Evolutionary conservation across 2,888 invertebrate species (phyloP), one percentile per base, ranked within the genome.

Genomic region (Eremobia ochroleuca): DNA sequence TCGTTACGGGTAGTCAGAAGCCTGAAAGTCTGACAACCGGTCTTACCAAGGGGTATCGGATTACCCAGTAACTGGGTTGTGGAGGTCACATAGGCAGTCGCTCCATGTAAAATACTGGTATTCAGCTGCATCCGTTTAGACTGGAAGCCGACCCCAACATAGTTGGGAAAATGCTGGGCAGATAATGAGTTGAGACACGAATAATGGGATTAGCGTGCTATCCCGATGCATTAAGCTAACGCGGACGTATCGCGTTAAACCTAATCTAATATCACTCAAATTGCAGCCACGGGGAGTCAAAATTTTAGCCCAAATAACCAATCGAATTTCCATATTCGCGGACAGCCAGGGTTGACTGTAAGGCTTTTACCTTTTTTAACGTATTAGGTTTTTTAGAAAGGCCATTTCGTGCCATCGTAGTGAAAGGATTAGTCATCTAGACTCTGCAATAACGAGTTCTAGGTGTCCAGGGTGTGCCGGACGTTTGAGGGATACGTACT

Each of bases 251-350:
- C 80, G 64, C 68, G 80, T 85, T 88, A 81, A 87, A 85, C 81
- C 67, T 88, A 88, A 88, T 87, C 88, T 87, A 87, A 88, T 90
- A 88, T 78, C 74, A 74, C 61, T 77, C 70, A 87, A 83, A 85
- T 85, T 83, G 76, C 61, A 77, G 85, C 79, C 88, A 78, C 86
- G 59, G 88, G 86, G 88, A 90, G 88, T 89, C 89, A 88, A 89
- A 89, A 91, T 92, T 91, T 90, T 80, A 77, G 83, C 46, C 79
- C 77, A 81, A 86, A 90, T 87, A 88, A 77, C 82, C 83, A 79
- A 85, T 80, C 70, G 83, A 90, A 93, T 93, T 92, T 91, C 85
- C 92, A 92, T 91, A 88, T 89, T 90, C 89, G 90, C 85, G 81
- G 83, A 85, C 79, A 73, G 73, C 2, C 69, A 88, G 88, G 89